These are phyloP conservation scores for Chloroceryle inda DNA, from an alignment of 2,797 vertebrate species.

Conservation along the genomic window DNA sequence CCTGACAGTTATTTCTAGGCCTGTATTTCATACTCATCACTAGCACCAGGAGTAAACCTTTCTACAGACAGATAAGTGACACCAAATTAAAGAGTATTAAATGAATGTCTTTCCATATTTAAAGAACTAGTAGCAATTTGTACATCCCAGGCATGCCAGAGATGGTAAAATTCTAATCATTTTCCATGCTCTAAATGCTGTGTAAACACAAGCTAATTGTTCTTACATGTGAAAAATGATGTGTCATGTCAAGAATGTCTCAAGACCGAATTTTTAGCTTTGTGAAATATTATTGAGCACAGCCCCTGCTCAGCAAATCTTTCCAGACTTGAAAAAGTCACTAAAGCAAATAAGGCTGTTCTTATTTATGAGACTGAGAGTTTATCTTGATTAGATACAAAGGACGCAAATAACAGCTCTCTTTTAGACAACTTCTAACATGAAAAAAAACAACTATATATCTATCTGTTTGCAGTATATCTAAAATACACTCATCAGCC, in stretches of 20 bases:
- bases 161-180: conserved; percentile 77
- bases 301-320: conserved; percentile 61
- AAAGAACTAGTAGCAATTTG: conserved; percentile 71
- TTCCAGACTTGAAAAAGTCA: conserved; percentile 68
- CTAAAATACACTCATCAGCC: conserved; percentile 66
- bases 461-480: conserved; percentile 66
- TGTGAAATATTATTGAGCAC: conserved; percentile 68
- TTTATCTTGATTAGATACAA: conserved; percentile 77
- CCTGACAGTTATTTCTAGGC: conserved; percentile 65
- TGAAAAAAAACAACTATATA: conserved; percentile 65
- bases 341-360: conserved; percentile 65
- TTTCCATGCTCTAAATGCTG: conserved; percentile 68
- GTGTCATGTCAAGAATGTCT: conserved; percentile 77
- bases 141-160: conserved; percentile 44
- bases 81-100: conserved; percentile 76
- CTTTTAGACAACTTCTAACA: conserved; percentile 56
- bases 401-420: conserved; percentile 64
- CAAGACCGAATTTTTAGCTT: conserved; percentile 72
- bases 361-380: conserved; percentile 75
- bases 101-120: conserved; percentile 62
- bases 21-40: conserved; percentile 77
- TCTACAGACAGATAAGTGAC: conserved; percentile 76
- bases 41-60: conserved; percentile 59
- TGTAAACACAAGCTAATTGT: conserved; percentile 80
- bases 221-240: conserved; percentile 76